phyloP scores from a whole-genome alignment of 2,797 vertebrate genomes.

The Sarcoramphus papa region DNA sequence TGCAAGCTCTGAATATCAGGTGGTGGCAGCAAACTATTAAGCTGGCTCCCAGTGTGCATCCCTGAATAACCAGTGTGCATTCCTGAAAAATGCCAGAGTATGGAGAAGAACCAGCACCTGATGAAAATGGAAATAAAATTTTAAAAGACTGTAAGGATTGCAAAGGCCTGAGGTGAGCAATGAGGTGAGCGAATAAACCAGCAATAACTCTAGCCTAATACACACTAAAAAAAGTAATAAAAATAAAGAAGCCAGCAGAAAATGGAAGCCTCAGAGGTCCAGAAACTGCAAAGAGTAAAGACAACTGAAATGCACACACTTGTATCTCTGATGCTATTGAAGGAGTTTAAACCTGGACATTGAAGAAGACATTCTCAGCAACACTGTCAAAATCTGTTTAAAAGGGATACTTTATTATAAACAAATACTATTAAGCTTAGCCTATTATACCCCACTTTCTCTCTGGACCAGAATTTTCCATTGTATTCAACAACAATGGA shows the following conservation, averaged over 20 bases:
- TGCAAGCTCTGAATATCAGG: neutral
- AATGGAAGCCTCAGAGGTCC: neutral
- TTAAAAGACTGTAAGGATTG: neutral
- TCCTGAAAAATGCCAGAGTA: neutral
- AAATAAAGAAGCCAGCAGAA: neutral
- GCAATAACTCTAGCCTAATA: neutral
- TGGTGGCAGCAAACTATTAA: neutral
- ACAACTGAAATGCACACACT: neutral
- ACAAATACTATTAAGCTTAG: neutral
- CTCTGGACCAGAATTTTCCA: neutral
- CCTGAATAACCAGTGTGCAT: neutral
- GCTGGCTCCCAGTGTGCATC: neutral
- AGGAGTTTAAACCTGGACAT: neutral
- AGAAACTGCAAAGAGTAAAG: neutral
- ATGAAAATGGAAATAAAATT: neutral
- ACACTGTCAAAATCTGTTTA: neutral
- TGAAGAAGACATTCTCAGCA: neutral
- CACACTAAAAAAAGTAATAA: neutral
- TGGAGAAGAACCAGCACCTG: neutral
- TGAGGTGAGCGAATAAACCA: neutral
- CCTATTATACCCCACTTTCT: neutral
- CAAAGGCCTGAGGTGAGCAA: neutral
- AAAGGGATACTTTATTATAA: neutral
- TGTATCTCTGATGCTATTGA: fast-evolving
- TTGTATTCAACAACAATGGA: neutral